Evolutionary conservation across 23 tunicate genomes (phyloP), one percentile per base, ranked within the genome.

Genomic region (Trididemnum miniatum): DNA sequence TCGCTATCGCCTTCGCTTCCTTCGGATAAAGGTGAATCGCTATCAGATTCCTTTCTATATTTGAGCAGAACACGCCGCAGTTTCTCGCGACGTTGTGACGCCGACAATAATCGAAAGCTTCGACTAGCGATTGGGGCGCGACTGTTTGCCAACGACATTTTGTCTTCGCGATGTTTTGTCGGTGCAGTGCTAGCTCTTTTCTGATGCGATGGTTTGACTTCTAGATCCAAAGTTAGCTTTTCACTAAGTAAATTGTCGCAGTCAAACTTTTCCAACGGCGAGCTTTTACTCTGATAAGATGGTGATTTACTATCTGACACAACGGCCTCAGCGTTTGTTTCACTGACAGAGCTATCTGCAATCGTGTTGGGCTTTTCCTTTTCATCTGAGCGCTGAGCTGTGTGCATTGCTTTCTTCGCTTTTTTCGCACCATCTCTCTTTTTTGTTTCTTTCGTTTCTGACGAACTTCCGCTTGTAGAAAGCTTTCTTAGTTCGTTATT

Each of bases 11-110:
- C 75, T 26, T 80, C 65, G 59, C 59, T 65, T 22, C 39, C 84
- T 49, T 86, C 90, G 24, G 90, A 86, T 20, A 86, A 76, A 0
- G 80, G 44, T 36, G 90, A 86, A 9, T 86, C 90, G 80, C 57
- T 59, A 59, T 69, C 79, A 24, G 28, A 39, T 20, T 77, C 82
- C 36, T 30, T 20, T 54, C 38, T 31, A 35, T 82, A 82, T 35
- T 82, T 82, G 50, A 82, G 49, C 28, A 82, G 59, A 31, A 67
- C 86, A 44, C 51, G 1, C 9, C 86, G 44, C 31, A 82, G 76
- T 26, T 67, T 71, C 1, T 28, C 86, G 32, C 79, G 66, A 22
- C 76, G 59, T 30, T 82, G 65, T 0, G 78, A 49, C 1, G 67
- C 78, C 15, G 86, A 51, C 51, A 82, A 33, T 30, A 7, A 32